These are phyloP conservation scores for Arvicanthis niloticus DNA, from an alignment of 2,113 vertebrate species.

Conservation along the genomic window DNA sequence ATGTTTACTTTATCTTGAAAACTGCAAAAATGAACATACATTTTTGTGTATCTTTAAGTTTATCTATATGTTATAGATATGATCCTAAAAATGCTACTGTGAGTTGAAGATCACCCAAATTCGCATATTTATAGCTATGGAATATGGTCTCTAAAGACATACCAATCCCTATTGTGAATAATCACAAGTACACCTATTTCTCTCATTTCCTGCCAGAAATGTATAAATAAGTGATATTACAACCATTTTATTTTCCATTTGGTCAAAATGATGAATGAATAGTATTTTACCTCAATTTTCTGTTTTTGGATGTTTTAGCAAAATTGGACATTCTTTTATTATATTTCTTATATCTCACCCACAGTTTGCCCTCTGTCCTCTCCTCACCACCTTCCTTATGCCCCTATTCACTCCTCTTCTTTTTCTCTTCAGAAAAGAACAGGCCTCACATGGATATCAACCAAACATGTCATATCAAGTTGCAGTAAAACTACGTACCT, in stretches of 20 bases:
- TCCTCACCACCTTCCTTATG: not conserved
- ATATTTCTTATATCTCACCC: not conserved
- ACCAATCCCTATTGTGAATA: not conserved
- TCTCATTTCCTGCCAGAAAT: conserved; percentile 2
- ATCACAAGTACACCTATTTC: not conserved
- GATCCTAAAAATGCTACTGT: not conserved
- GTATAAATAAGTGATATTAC: not conserved
- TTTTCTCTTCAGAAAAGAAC: not conserved
- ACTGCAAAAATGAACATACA: not conserved
- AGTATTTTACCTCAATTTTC: not conserved
- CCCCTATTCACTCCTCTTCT: not conserved
- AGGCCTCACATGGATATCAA: not conserved
- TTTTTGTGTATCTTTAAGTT: not conserved
- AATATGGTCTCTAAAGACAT: not conserved
- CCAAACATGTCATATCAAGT: not conserved
- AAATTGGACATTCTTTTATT: not conserved
- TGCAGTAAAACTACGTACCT: not conserved
- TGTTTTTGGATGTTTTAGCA: not conserved
- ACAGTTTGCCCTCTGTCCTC: not conserved
- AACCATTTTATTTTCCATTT: not conserved
- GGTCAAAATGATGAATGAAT: conserved; percentile 22
- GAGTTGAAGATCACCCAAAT: not conserved
- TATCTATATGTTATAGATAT: not conserved
- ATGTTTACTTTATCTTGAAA: conserved; percentile 12
- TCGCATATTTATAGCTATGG: not conserved